Evolutionary conservation across 2,888 invertebrate species (phyloP).

Genomic region (Acronicta alni): DNA sequence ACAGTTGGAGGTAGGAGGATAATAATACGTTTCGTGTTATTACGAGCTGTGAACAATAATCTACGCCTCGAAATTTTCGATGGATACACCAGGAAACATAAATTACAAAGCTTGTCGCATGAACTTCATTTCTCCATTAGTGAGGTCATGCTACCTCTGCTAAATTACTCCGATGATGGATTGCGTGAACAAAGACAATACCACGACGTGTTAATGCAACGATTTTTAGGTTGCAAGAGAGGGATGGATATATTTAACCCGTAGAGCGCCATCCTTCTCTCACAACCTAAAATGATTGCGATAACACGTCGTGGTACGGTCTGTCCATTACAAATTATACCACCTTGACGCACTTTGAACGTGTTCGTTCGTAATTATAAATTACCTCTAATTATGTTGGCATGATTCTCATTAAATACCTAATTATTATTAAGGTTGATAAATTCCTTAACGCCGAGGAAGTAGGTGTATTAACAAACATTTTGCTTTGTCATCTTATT

Average conservation of each 20-base stretch:
- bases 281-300: no score
- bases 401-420: slow-evolving; percentile 8
- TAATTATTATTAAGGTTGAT: slow-evolving; percentile 4
- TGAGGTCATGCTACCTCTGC: slow-evolving; percentile 65
- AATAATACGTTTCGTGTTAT: slow-evolving; percentile 22
- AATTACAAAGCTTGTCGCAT: slow-evolving; percentile 60
- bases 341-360: slow-evolving; percentile 40
- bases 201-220: no score
- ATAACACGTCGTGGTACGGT: no score
- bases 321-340: slow-evolving; percentile 59
- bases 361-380: slow-evolving; percentile 25
- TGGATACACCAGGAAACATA: slow-evolving; percentile 49
- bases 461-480: background rate
- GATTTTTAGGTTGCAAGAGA: no score
- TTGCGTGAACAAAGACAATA: slow-evolving; percentile 53
- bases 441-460: background rate
- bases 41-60: slow-evolving; percentile 27
- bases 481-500: background rate
- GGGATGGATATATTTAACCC: no score
- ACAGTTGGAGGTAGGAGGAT: no score
- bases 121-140: slow-evolving; percentile 72
- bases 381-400: slow-evolving; percentile 38
- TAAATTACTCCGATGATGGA: slow-evolving; percentile 71
- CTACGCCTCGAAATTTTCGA: slow-evolving; percentile 18
- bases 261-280: no score